These are phyloP conservation scores for Lamprotornis superbus DNA, from an alignment of 2,113 vertebrate species.

Conservation along the genomic window DNA sequence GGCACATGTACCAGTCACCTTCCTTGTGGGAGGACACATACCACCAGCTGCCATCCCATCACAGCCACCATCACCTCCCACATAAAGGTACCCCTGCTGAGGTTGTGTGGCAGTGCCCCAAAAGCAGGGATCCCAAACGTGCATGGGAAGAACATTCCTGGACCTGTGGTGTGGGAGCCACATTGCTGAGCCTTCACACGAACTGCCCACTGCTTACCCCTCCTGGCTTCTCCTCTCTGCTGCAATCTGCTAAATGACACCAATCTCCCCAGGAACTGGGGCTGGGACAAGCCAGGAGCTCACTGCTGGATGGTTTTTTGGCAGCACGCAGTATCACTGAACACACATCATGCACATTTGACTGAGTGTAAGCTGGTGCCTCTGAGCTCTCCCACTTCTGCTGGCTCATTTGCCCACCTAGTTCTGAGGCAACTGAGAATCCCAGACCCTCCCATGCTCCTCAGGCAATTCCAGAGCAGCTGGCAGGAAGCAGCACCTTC, in stretches of 20 bases:
- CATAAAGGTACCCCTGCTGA: background rate
- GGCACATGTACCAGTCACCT: background rate
- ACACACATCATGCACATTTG: rapidly evolving
- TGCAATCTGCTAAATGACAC: background rate
- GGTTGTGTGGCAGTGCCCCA: rapidly evolving
- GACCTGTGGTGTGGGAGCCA: background rate
- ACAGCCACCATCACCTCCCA: background rate
- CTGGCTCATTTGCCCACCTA: background rate
- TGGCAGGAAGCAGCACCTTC: conserved; percentile 29
- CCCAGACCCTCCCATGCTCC: background rate
- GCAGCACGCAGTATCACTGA: background rate
- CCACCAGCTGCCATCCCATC: rapidly evolving
- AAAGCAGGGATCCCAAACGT: background rate
- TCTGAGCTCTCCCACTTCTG: background rate
- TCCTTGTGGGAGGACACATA: background rate
- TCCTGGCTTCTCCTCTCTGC: background rate
- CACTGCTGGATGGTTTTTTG: background rate
- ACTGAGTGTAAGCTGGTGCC: background rate
- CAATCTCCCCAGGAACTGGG: background rate
- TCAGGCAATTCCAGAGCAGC: background rate
- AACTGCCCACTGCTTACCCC: background rate
- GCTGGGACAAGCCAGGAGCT: background rate
- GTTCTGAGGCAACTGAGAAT: background rate
- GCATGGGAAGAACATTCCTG: background rate
- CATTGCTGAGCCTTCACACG: background rate